Evolutionary conservation across 2,888 invertebrate species (phyloP).

Genomic region (Meiosimyza platycephala): DNA sequence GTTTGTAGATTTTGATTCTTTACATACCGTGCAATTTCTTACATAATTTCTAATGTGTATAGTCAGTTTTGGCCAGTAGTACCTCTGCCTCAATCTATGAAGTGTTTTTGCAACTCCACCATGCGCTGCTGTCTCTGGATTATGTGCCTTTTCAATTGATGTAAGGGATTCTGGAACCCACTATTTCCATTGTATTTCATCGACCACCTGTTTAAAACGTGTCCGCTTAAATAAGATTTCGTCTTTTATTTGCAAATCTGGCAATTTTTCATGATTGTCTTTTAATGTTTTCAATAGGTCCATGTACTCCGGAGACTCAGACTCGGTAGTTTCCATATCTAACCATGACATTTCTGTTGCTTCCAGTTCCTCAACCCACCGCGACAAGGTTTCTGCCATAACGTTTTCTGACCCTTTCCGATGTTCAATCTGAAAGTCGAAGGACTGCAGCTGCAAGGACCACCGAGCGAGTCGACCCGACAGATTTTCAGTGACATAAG

Average conservation of each 20-base stretch:
- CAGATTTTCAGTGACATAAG: conserved; percentile 39
- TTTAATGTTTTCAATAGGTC: conserved; percentile 12
- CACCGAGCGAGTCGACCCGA: conserved; percentile 50
- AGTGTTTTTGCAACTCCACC: background rate
- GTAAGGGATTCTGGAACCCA: conserved; percentile 7
- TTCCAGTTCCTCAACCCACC: conserved; percentile 21
- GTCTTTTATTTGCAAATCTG: conserved; percentile 20
- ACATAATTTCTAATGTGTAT: too few species aligned
- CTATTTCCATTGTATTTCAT: background rate
- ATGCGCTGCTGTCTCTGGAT: background rate
- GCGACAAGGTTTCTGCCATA: conserved; percentile 42
- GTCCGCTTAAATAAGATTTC: background rate
- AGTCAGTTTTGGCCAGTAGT: too few species aligned
- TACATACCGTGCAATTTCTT: too few species aligned
- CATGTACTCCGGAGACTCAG: conserved; percentile 25
- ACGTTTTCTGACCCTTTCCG: conserved; percentile 48
- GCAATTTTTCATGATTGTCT: conserved; percentile 28
- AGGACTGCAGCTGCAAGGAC: conserved; percentile 43
- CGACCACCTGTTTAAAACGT: background rate
- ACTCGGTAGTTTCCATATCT: background rate
- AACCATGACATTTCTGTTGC: background rate
- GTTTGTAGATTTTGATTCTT: too few species aligned
- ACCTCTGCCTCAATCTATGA: too few species aligned
- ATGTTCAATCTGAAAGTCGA: conserved; percentile 45
- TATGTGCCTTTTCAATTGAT: background rate